These are phyloP conservation scores for Tauraco erythrolophus DNA, from an alignment of 2,113 vertebrate species.

Conservation along the genomic window DNA sequence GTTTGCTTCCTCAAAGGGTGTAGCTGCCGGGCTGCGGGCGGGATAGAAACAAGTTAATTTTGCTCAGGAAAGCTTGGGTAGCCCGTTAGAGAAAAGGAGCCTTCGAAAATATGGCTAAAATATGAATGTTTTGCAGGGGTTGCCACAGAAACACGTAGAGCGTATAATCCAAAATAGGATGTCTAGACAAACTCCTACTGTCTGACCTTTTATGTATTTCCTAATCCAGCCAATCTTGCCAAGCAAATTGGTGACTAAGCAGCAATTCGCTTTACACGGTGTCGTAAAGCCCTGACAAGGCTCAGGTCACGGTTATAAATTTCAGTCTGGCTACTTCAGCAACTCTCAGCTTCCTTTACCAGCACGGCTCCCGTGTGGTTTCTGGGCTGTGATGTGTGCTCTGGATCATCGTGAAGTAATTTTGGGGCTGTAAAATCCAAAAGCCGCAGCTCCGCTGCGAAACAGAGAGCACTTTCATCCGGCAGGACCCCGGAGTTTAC, in stretches of 20 bases:
- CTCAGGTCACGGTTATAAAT: slow-evolving; percentile 79
- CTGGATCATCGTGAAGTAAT: slow-evolving; percentile 76
- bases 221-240: slow-evolving; percentile 75
- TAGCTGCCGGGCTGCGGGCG: neutral
- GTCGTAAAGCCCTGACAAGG: slow-evolving; percentile 76
- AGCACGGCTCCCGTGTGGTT: slow-evolving; percentile 68
- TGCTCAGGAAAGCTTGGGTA: neutral
- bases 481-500: slow-evolving; percentile 64
- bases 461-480: slow-evolving; percentile 71
- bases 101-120: slow-evolving; percentile 62
- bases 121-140: slow-evolving; percentile 71
- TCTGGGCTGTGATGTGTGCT: slow-evolving; percentile 72
- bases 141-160: slow-evolving; percentile 71
- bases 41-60: neutral
- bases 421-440: slow-evolving; percentile 69
- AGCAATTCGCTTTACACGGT: slow-evolving; percentile 73
- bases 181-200: slow-evolving; percentile 87
- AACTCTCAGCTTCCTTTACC: slow-evolving; percentile 62
- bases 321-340: slow-evolving; percentile 74
- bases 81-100: slow-evolving; percentile 1
- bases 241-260: slow-evolving; percentile 82
- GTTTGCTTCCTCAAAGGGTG: neutral
- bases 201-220: slow-evolving; percentile 82
- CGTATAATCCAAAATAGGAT: slow-evolving; percentile 76
- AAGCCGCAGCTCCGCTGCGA: slow-evolving; percentile 63